Percentiles rank a stretch among this genome's conserved stretches.
Conservation (phyloP, 2,113 vertebrate genomes). For the Catharus minimus region DNA sequence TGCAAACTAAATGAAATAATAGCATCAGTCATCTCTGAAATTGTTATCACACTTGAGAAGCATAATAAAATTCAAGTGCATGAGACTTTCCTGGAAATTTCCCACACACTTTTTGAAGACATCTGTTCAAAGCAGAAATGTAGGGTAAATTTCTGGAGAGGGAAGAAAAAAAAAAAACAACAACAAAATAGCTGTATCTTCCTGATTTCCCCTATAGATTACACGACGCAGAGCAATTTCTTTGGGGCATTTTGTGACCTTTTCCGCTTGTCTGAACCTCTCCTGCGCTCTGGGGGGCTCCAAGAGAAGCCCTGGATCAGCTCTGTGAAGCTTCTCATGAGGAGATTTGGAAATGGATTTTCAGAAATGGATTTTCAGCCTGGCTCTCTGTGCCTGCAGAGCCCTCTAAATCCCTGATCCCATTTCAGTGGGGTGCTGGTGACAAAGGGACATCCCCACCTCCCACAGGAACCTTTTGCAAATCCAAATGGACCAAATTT, state of each 20-base stretch:
- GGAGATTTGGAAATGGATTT: too few relatives aligned
- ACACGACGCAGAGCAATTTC: not conserved
- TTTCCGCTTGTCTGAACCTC: not conserved
- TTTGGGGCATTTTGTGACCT: constrained; percentile 9
- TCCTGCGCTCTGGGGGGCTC: not conserved
- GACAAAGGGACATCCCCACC: not conserved
- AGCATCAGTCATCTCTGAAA: not conserved
- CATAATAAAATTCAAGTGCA: not conserved
- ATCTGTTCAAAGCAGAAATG: constrained; percentile 38
- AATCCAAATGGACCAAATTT: not conserved
- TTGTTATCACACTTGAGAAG: not conserved
- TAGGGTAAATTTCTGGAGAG: not conserved
- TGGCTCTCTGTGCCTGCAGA: not conserved
- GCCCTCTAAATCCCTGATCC: not conserved
- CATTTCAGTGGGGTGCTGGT: not conserved
- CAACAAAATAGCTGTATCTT: not conserved
- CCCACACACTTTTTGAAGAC: constrained; percentile 2
- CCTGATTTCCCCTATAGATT: not conserved
- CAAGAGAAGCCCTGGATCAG: not conserved
- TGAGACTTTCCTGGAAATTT: constrained; percentile 42
- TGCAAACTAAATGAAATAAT: not conserved
- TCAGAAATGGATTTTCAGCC: not conserved
- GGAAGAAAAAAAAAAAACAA: not conserved
- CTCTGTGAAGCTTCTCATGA: not conserved
- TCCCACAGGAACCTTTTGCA: not conserved